Base-by-base conservation (phyloP, 1,140 invertebrate genomes). In the Drepana arcuata region DNA sequence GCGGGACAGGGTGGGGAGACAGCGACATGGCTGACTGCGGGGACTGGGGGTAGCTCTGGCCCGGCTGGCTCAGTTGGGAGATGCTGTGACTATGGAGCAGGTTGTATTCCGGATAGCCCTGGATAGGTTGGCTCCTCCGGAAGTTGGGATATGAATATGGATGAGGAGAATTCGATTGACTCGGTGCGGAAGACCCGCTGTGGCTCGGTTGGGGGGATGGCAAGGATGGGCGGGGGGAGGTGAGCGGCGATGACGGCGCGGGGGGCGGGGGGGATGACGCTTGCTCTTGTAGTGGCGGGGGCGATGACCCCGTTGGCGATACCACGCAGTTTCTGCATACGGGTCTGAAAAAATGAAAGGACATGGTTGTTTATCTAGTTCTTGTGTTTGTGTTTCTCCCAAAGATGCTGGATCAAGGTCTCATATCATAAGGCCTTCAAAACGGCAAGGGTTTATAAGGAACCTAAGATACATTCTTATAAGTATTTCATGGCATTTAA, bases 251-350 rank as follows among this genome's bases (percentile, higher is more conserved):
- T 23, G 79, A 46, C 15, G 82, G 43, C 39, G 73, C 58, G 1
- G 70, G 67, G 2, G 54, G 81, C 10, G 64, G 83, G 24, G 58
- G 79, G 50, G 67, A 74, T 40, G 61, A 41, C 2, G 59, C 36
- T 15, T 66, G 55, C 41, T 78, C 71, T 32, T 72, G 67, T 0
- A 75, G 59, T 3, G 73, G 71, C 7, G 75, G 73, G 7, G 71
- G 75, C 16, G 74, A 52, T 14, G 69, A 73, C 0, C 81, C 68
- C 15, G 72, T 78, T 31, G 83, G 84, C 34, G 78, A 84, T 14
- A 81, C 69, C 47, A 74, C 84, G 78, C 80, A 85, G 79, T 74
- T 85, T 45, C 81, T 71, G 65, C 78, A 87, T 41, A 89, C 86
- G 25, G 87, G 85, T 63, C 88, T 89, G 84, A 34, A 87, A 86